These are phyloP conservation scores for Mayetiola destructor DNA, from an alignment of 2,888 invertebrate genomes.

Conservation along the genomic window DNA sequence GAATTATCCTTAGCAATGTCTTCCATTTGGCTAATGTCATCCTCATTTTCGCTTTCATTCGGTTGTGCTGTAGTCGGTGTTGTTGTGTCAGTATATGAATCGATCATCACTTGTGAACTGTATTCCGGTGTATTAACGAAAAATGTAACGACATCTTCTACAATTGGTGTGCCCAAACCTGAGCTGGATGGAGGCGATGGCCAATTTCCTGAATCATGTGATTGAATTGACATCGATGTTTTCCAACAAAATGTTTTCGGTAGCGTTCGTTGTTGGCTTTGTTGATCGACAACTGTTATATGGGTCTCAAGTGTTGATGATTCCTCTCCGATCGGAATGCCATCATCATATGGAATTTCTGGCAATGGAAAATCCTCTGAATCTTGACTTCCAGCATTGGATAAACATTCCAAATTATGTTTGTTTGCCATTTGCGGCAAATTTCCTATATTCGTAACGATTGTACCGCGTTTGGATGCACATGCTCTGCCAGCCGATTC, in stretches of 20 bases:
- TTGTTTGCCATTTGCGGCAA: constrained; percentile 21
- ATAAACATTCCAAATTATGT: constrained; percentile 31
- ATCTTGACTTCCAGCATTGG: constrained; percentile 50
- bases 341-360: constrained; percentile 45
- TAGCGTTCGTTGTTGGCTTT: constrained; percentile 24
- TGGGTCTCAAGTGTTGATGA: constrained; percentile 20
- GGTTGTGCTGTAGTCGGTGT: constrained; percentile 1
- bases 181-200: constrained; percentile 64
- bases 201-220: constrained; percentile 57
- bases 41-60: not conserved
- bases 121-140: constrained; percentile 65
- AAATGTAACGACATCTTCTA: constrained; percentile 66
- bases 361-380: constrained; percentile 65
- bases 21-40: constrained; percentile 6
- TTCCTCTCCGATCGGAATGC: constrained; percentile 27
- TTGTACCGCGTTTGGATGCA: constrained; percentile 27
- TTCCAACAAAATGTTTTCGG: constrained; percentile 36
- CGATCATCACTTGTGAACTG: constrained; percentile 60
- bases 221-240: constrained; percentile 28
- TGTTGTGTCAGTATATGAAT: constrained; percentile 49
- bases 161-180: constrained; percentile 51
- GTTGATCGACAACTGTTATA: constrained; percentile 19
- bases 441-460: constrained; percentile 28
- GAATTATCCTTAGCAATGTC: constrained; percentile 7
- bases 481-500: constrained; percentile 16